Conservation (phyloP, 2,888 invertebrate genomes). For the Dryococelus australis region DNA sequence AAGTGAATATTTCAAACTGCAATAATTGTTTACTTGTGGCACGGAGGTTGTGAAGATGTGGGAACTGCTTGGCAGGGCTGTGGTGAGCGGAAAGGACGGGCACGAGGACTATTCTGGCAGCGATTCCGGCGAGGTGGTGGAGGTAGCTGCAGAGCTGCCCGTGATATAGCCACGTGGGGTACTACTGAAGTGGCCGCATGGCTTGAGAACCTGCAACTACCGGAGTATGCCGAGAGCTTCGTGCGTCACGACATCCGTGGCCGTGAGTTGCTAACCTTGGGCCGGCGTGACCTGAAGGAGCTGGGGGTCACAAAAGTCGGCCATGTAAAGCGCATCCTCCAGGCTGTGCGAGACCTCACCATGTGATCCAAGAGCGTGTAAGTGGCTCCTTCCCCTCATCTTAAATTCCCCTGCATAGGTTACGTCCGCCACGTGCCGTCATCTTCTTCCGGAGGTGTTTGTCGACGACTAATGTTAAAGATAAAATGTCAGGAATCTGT, state of each 20-base stretch:
- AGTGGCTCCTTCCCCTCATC: slow-evolving; percentile 32
- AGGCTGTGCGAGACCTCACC: slow-evolving; percentile 85
- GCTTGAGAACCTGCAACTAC: slow-evolving; percentile 87
- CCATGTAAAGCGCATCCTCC: slow-evolving; percentile 92
- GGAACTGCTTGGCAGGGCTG: neutral
- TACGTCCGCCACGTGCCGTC: slow-evolving; percentile 1
- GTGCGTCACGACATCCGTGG: slow-evolving; percentile 91
- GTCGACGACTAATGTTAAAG: no score
- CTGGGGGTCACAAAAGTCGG: slow-evolving; percentile 95
- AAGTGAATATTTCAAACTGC: no score
- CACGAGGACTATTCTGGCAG: slow-evolving; percentile 72
- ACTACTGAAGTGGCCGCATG: slow-evolving; percentile 89
- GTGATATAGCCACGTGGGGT: slow-evolving; percentile 77
- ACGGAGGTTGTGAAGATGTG: neutral
- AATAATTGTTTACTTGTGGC: no score
- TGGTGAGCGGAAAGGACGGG: slow-evolving; percentile 60
- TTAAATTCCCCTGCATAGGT: neutral
- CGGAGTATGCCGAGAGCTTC: slow-evolving; percentile 92
- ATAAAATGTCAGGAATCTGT: no score
- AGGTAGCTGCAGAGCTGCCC: slow-evolving; percentile 56
- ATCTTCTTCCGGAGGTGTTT: neutral
- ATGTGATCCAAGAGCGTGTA: slow-evolving; percentile 43
- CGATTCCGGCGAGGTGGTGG: slow-evolving; percentile 67
- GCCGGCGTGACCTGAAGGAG: slow-evolving; percentile 86
- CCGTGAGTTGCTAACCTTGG: slow-evolving; percentile 84